phyloP scores from a whole-genome alignment of 37 sponge, comb jelly and placozoan genomes.

The Cliona cf. orientalis region DNA sequence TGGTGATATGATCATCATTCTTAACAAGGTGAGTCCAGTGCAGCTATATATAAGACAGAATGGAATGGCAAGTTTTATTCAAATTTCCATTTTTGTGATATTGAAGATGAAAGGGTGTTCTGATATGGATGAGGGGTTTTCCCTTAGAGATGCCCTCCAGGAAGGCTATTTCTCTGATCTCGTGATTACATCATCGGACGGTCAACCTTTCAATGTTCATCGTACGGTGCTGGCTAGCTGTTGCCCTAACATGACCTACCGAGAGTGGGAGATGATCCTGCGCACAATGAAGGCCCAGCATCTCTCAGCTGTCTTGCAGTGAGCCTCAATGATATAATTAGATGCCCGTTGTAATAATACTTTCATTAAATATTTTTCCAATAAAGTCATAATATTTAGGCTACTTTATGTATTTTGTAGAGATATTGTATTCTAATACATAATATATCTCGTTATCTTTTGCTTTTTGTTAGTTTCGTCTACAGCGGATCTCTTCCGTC shows the following conservation, averaged over 20 bases:
- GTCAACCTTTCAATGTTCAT: slow-evolving; percentile 32
- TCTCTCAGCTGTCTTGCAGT: slow-evolving; percentile 38
- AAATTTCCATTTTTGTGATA: background rate
- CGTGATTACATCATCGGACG: slow-evolving; percentile 21
- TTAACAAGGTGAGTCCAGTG: background rate
- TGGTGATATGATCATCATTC: slow-evolving; percentile 16
- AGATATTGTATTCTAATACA: too few relatives aligned
- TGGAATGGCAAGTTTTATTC: background rate
- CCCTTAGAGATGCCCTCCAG: slow-evolving; percentile 52
- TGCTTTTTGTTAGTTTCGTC: slow-evolving; percentile 17
- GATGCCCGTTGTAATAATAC: background rate
- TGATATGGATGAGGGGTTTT: slow-evolving; percentile 19
- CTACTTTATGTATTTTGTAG: too few relatives aligned
- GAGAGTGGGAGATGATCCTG: slow-evolving; percentile 55
- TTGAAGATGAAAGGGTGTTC: background rate
- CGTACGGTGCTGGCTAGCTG: slow-evolving; percentile 23
- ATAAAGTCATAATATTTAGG: too few relatives aligned
- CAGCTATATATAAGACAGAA: background rate
- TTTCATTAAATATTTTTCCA: too few relatives aligned
- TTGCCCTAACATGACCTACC: slow-evolving; percentile 27
- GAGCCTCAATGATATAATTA: slow-evolving; percentile 3
- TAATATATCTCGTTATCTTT: background rate
- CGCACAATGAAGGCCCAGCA: background rate
- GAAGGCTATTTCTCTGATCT: slow-evolving; percentile 67
- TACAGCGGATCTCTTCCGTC: slow-evolving; percentile 38